phyloP scores from a whole-genome alignment of 2,888 invertebrate species.

The Oligia fasciuncula region DNA sequence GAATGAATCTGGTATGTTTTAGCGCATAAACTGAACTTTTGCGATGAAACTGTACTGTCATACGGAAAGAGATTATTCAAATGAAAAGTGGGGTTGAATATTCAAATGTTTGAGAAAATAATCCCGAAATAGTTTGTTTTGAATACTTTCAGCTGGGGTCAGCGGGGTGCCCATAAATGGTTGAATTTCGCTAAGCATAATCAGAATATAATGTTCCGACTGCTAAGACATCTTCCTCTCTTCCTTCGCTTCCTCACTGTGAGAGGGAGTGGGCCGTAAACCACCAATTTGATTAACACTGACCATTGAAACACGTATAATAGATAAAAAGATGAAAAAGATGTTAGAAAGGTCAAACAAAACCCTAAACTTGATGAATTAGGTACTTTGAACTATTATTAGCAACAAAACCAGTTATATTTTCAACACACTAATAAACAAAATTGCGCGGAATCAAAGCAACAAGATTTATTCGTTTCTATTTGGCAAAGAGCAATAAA shows the following conservation, averaged over 20 bases:
- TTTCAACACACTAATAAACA: conserved; percentile 65
- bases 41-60: conserved; percentile 71
- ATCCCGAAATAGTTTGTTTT: neutral
- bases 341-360: neutral
- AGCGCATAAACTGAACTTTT: conserved; percentile 74
- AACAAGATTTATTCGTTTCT: conserved; percentile 60
- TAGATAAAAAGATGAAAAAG: neutral
- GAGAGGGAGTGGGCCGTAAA: neutral
- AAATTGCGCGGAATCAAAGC: conserved; percentile 54
- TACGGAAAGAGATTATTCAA: conserved; percentile 41
- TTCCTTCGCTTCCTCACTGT: neutral
- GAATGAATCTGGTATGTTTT: conserved; percentile 60
- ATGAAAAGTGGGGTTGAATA: neutral
- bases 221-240: neutral
- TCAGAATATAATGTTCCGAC: neutral
- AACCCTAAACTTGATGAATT: conserved; percentile 17
- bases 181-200: neutral
- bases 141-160: neutral
- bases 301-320: neutral
- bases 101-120: neutral
- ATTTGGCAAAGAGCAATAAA: conserved; percentile 64
- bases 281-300: neutral
- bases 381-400: conserved; percentile 4
- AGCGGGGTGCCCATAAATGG: neutral
- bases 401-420: conserved; percentile 37